phyloP scores from a whole-genome alignment of 1,140 invertebrate genomes.

The Camponotus floridanus region DNA sequence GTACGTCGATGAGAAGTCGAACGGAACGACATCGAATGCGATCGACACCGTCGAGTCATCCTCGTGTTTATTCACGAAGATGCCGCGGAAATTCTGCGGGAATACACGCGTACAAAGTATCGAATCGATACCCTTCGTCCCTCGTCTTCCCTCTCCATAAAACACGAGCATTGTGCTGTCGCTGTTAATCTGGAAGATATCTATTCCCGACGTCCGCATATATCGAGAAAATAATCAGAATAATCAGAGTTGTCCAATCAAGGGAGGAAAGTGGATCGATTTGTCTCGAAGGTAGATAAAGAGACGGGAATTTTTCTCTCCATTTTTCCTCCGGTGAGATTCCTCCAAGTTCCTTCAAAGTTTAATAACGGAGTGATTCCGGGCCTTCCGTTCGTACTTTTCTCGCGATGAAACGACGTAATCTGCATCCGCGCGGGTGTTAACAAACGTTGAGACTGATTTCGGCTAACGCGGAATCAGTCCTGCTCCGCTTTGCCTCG shows the following conservation, averaged over 20 bases:
- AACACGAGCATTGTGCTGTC: neutral
- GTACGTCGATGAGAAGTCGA: constrained; percentile 29
- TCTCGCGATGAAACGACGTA: constrained; percentile 23
- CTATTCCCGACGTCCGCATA: neutral
- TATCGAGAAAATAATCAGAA: neutral
- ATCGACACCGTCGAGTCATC: constrained; percentile 18
- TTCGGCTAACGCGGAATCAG: constrained; percentile 1
- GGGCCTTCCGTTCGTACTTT: neutral
- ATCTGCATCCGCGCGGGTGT: constrained; percentile 31
- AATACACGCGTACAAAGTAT: constrained; percentile 8
- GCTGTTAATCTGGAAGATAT: constrained; percentile 15
- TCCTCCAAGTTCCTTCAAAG: neutral
- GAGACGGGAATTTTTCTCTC: neutral
- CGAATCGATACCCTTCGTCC: constrained; percentile 5
- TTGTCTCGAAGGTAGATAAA: neutral
- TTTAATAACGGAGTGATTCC: constrained; percentile 21
- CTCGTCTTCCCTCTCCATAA: too few relatives aligned
- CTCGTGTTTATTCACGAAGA: constrained; percentile 49
- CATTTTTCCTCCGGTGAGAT: neutral
- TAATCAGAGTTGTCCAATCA: neutral
- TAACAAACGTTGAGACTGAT: constrained; percentile 44
- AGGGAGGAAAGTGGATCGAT: neutral
- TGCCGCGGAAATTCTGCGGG: constrained; percentile 3
- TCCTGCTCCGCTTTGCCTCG: neutral
- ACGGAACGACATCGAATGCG: constrained; percentile 19